Percentiles rank a stretch among this genome's conserved stretches.
phyloP scores from a whole-genome alignment of 1,140 invertebrate genomes.

The Heliothis subflexa region DNA sequence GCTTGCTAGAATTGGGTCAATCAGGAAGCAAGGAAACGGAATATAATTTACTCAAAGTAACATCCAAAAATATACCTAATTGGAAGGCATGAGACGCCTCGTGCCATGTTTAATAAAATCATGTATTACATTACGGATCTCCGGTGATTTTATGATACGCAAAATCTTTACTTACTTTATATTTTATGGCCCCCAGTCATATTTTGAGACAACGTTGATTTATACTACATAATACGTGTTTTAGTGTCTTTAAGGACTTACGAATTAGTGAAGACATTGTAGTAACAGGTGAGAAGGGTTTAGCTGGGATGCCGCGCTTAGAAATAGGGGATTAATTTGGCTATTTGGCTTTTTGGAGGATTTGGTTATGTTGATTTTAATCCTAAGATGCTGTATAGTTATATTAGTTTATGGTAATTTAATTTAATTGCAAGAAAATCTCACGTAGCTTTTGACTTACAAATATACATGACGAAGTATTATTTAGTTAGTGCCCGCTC shows the following conservation, averaged over 20 bases:
- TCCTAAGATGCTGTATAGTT: not conserved
- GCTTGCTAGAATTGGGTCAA: slow-evolving; percentile 30
- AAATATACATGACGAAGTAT: no score
- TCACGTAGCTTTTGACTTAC: no score
- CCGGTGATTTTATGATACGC: slow-evolving; percentile 25
- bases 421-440: no score
- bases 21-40: slow-evolving; percentile 21
- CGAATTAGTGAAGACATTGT: slow-evolving; percentile 29
- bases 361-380: slow-evolving; percentile 16
- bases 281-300: slow-evolving; percentile 32
- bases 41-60: slow-evolving; percentile 27
- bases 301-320: not conserved
- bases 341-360: slow-evolving; percentile 21
- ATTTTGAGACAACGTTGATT: slow-evolving; percentile 22
- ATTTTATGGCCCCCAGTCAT: slow-evolving; percentile 15
- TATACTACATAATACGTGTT: slow-evolving; percentile 33
- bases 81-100: slow-evolving; percentile 29
- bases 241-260: slow-evolving; percentile 30
- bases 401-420: no score
- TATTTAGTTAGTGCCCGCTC: no score
- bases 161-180: slow-evolving; percentile 17
- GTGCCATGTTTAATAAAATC: slow-evolving; percentile 33
- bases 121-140: slow-evolving; percentile 16
- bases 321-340: not conserved
- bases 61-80: slow-evolving; percentile 6